Percentiles rank a stretch among this genome's conserved stretches.
These are phyloP conservation scores for Cardiocondyla obscurior DNA, from an alignment of 1,140 invertebrate genomes.

Conservation along the genomic window DNA sequence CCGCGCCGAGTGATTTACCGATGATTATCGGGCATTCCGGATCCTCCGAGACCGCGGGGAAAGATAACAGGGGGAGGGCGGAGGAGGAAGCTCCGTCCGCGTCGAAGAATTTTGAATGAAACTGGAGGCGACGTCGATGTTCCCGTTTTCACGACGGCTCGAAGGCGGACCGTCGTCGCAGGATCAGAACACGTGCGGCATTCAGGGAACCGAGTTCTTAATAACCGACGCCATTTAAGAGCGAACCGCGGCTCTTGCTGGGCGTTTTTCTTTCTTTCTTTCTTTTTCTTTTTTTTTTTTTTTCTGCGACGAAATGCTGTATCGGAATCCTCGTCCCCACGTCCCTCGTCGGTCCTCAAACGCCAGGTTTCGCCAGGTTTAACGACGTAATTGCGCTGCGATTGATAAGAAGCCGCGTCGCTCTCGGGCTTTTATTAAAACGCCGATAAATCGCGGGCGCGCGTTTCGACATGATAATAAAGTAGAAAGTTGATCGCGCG, in stretches of 20 bases:
- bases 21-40: constrained; percentile 80
- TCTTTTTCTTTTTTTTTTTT: too few species aligned
- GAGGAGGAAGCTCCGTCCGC: not conserved
- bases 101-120: constrained; percentile 47
- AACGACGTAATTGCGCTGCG: constrained; percentile 9
- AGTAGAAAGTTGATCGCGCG: constrained; percentile 19
- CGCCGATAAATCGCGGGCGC: constrained; percentile 24
- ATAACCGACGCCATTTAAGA: constrained; percentile 34
- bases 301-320: too few species aligned
- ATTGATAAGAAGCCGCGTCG: constrained; percentile 10
- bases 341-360: not conserved
- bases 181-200: too few species aligned
- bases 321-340: too few species aligned
- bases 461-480: constrained; percentile 41
- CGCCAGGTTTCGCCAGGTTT: constrained; percentile 8
- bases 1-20: constrained; percentile 73
- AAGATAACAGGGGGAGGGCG: constrained; percentile 2
- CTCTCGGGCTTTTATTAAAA: constrained; percentile 27
- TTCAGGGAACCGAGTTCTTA: constrained; percentile 43
- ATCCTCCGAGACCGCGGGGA: constrained; percentile 67
- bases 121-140: constrained; percentile 48
- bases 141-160: constrained; percentile 50
- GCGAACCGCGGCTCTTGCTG: constrained; percentile 2
- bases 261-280: not conserved
- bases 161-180: constrained; percentile 42